A percentile compares a stretch with the other conserved stretches of the same genome.
These are phyloP conservation scores for Periophthalmus magnuspinnatus DNA, from an alignment of 2,797 vertebrate species.

Conservation along the genomic window DNA sequence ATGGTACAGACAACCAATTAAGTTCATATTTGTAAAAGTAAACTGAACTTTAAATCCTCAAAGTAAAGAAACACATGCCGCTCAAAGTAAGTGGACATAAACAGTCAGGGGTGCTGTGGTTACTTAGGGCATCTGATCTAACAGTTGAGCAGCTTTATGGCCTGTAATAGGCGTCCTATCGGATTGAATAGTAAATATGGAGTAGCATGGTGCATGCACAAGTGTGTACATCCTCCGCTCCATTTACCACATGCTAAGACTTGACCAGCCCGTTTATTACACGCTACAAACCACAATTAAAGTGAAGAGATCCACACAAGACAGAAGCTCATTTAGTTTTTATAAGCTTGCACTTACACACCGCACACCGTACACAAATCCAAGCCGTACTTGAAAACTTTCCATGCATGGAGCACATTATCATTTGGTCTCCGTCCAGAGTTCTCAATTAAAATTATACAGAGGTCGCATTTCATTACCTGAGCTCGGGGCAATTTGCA, in stretches of 20 bases:
- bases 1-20: not conserved
- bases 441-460: constrained; percentile 84
- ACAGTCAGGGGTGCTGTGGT: constrained; percentile 11
- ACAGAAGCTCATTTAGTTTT: constrained; percentile 62
- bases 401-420: constrained; percentile 79
- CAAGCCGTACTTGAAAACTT: constrained; percentile 75
- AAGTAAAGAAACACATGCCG: constrained; percentile 18
- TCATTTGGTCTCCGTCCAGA: constrained; percentile 79
- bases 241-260: constrained; percentile 75
- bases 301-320: constrained; percentile 61
- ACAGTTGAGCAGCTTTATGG: constrained; percentile 70
- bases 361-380: constrained; percentile 70
- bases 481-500: constrained; percentile 76
- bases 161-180: constrained; percentile 66
- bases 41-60: constrained; percentile 20
- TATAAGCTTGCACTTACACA: constrained; percentile 46
- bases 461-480: constrained; percentile 83
- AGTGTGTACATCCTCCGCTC: constrained; percentile 71
- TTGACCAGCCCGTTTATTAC: constrained; percentile 73
- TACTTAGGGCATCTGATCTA: constrained; percentile 66
- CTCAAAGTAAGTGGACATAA: constrained; percentile 1
- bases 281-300: constrained; percentile 74
- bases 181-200: constrained; percentile 77
- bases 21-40: not conserved
- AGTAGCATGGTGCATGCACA: constrained; percentile 68